Base-by-base conservation (phyloP, 2,888 invertebrate genomes). In the Icerya purchasi region DNA sequence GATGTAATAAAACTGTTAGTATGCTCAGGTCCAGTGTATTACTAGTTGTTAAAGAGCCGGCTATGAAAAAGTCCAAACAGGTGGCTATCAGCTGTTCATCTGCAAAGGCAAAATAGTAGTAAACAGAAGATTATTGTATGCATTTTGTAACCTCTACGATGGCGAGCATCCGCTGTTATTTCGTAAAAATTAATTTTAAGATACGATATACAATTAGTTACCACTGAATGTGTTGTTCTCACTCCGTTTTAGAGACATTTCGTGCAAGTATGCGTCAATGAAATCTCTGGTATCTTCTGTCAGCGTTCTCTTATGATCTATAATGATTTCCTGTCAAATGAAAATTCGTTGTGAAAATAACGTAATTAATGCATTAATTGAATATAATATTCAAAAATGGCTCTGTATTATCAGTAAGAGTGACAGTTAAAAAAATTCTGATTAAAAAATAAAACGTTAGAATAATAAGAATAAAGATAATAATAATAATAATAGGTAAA, bases 41-140 rank as follows among this genome's bases (percentile, higher is more conserved):
- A 61, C 79, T 77, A 0, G 82, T 82, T 0, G 82, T 82, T 64
- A 76, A 76, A 0, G 77, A 74, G 1, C 83, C 83, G 3, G 80
- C 83, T 65, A 83, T 76, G 65, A 83, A 81, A 54, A 83, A 73
- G 68, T 84, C 84, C 59, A 82, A 67, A 64, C 82, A 77, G 2
- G 80, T 74, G 75, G 82, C 76, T 2, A 79, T 70, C 57, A 83
- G 68, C 66, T 83, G 81, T 3, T 78, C 77, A 61, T 80, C 81
- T 76, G 70, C 68, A 69, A 21, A 53, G 8, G 8, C 21, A 53
- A 53, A 53, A 21, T 21, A 20, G 19, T 53, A n/a, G 53, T 8
- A 53, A n/a, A 53, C 14, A 36, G 14, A 36, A 36, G 14, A 36
- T 8, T 8, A 8, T 36, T 36, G 14, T 36, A 36, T 14, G 36